A percentile compares a stretch with the other conserved stretches of the same genome.
Evolutionary conservation across 2,888 invertebrate genomes (phyloP).

Genomic region (Lasioglossum oenotherae): DNA sequence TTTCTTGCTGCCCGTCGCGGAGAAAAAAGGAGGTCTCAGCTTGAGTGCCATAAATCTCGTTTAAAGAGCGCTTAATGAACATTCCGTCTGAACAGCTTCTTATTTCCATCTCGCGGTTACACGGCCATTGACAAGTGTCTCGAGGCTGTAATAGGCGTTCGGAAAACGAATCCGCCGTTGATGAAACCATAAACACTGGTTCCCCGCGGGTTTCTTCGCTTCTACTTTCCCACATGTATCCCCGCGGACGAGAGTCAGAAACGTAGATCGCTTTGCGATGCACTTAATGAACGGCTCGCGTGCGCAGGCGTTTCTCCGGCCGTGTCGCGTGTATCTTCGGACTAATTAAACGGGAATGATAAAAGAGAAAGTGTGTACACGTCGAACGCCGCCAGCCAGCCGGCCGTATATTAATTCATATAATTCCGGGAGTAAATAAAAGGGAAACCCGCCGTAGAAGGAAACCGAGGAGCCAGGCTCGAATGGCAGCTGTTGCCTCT

Average conservation of each 20-base stretch:
- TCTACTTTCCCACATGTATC: slow-evolving; percentile 34
- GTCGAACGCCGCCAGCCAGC: not conserved
- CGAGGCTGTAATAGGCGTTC: not conserved
- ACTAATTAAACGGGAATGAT: slow-evolving; percentile 57
- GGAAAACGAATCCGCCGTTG: not conserved
- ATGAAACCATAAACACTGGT: not conserved
- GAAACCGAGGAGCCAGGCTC: not conserved
- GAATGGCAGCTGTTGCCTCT: slow-evolving; percentile 18
- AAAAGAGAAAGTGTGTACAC: slow-evolving; percentile 47
- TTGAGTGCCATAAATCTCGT: not conserved
- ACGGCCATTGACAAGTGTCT: slow-evolving; percentile 4
- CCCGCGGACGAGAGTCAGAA: slow-evolving; percentile 26
- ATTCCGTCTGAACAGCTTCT: not conserved
- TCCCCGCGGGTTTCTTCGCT: slow-evolving; percentile 1
- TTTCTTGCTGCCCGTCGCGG: not conserved
- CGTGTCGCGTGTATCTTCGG: slow-evolving; percentile 37
- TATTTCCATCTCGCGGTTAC: not conserved
- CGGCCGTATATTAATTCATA: slow-evolving; percentile 22
- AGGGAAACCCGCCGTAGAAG: slow-evolving; percentile 22
- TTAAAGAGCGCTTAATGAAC: slow-evolving; percentile 10
- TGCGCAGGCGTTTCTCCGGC: slow-evolving; percentile 44
- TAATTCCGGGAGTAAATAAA: slow-evolving; percentile 15
- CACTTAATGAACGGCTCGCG: slow-evolving; percentile 54
- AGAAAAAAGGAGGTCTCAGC: not conserved
- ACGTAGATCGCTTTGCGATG: slow-evolving; percentile 38